A percentile compares a stretch with the other conserved stretches of the same genome.
Evolutionary conservation across 92 coral and sea anemone species (phyloP).

Genomic region (Epizoanthus illoricatus): DNA sequence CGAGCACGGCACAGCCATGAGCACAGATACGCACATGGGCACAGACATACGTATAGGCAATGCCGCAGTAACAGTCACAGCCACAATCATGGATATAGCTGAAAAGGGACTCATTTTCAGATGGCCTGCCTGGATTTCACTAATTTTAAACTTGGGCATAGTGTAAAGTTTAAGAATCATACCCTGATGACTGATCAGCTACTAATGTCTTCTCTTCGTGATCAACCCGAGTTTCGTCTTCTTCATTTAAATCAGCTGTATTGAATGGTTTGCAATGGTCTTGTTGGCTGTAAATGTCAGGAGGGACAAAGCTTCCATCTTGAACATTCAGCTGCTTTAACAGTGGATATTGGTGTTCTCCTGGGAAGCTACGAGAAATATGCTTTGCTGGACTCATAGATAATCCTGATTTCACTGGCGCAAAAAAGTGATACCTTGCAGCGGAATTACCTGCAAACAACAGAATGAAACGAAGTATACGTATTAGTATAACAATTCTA

Average conservation of each 20-base stretch:
- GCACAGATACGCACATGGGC: too few relatives aligned
- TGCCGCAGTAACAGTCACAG: too few relatives aligned
- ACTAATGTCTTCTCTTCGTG: slow-evolving; percentile 2
- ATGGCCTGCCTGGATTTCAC: too few relatives aligned
- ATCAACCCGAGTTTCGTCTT: not conserved
- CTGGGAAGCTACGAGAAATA: slow-evolving; percentile 36
- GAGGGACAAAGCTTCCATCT: not conserved
- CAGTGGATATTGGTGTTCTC: not conserved
- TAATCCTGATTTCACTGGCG: slow-evolving; percentile 1
- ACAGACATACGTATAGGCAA: too few relatives aligned
- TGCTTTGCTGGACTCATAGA: slow-evolving; percentile 12
- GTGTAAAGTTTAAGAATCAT: not conserved
- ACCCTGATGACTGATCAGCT: not conserved
- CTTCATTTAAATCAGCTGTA: not conserved
- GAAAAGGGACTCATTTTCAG: too few relatives aligned
- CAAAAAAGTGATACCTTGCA: not conserved
- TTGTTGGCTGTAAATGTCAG: not conserved
- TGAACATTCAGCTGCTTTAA: not conserved
- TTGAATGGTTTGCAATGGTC: not conserved
- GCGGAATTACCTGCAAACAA: not conserved
- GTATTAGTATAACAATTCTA: not conserved
- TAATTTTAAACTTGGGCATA: too few relatives aligned
- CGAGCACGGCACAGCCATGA: too few relatives aligned
- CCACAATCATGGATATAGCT: too few relatives aligned
- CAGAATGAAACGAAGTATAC: not conserved